These are phyloP conservation scores for Herpetotheres cachinnans DNA, from an alignment of 2,113 vertebrate species.

Conservation along the genomic window DNA sequence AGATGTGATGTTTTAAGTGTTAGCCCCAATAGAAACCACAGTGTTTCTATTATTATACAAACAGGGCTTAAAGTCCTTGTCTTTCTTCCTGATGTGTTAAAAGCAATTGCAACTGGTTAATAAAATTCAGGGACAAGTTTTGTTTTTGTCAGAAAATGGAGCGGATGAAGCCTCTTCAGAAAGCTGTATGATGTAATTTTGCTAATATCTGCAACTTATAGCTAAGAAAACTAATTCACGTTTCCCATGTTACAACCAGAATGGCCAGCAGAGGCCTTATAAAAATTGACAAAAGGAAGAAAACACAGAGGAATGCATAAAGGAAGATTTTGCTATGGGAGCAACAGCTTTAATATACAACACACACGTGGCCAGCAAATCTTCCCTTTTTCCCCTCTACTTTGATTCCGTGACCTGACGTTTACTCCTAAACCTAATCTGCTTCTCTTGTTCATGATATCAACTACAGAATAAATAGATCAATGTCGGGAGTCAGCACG, in stretches of 20 bases:
- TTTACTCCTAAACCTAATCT: neutral
- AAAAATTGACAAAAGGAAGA: neutral
- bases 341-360: neutral
- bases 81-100: neutral
- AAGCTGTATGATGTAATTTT: neutral
- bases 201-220: neutral
- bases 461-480: neutral
- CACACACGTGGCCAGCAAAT: neutral
- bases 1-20: neutral
- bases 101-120: neutral
- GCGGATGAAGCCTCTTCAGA: neutral
- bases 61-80: slow-evolving; percentile 13
- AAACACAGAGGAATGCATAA: neutral
- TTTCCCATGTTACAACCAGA: neutral
- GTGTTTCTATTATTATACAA: slow-evolving; percentile 46
- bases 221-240: neutral
- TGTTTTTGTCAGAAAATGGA: neutral
- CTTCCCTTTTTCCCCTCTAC: neutral
- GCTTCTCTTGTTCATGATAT: neutral
- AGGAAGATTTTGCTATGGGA: neutral
- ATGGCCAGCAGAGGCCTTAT: neutral
- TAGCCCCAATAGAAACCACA: neutral
- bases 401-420: neutral
- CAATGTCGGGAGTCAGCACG: neutral
- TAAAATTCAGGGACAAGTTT: neutral